Conservation (phyloP, 2,888 invertebrate species). For the Eristalis intricaria region DNA sequence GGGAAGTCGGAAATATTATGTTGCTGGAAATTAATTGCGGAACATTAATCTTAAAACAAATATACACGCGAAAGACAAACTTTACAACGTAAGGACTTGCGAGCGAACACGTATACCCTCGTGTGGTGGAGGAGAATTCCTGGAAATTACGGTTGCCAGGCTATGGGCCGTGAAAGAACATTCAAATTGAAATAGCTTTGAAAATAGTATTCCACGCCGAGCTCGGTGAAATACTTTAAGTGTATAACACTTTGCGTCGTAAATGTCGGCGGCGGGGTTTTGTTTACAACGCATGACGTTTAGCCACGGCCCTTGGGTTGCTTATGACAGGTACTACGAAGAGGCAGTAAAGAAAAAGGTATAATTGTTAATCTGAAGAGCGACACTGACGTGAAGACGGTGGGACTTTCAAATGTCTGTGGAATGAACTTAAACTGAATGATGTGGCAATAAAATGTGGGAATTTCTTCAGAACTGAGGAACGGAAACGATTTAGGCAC, state of each 20-base stretch:
- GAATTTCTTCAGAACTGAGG: background rate
- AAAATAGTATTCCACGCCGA: background rate
- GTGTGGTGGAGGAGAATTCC: background rate
- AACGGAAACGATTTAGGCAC: background rate
- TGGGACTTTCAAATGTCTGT: background rate
- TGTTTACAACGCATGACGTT: background rate
- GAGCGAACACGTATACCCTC: background rate
- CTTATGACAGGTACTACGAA: background rate
- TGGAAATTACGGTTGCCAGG: background rate
- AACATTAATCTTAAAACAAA: conserved; percentile 7
- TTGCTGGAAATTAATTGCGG: conserved; percentile 14
- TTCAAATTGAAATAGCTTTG: background rate
- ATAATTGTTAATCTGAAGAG: background rate
- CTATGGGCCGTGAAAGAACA: background rate
- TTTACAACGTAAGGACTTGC: background rate
- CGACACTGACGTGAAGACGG: background rate
- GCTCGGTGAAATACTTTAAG: background rate
- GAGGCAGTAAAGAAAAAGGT: background rate
- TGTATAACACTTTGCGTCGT: background rate
- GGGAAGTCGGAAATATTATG: background rate
- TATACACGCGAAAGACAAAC: background rate
- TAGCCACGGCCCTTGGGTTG: background rate
- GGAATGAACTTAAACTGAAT: background rate
- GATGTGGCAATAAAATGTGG: background rate
- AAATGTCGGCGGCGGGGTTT: background rate